These are phyloP conservation scores for Drosophila mayri DNA, from an alignment of 1,140 invertebrate species.

Conservation along the genomic window DNA sequence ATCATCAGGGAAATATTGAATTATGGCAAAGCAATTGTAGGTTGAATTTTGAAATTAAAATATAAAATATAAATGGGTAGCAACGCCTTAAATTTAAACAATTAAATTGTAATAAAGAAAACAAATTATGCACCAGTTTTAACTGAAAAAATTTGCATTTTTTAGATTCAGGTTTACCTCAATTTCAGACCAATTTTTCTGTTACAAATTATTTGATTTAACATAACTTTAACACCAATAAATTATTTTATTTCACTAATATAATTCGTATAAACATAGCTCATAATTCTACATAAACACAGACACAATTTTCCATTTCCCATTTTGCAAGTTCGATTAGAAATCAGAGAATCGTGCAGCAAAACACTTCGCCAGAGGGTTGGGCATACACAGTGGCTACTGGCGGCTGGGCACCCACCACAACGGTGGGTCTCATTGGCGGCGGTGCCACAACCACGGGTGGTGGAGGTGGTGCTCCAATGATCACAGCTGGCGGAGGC, in stretches of 20 bases:
- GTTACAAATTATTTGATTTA: not conserved
- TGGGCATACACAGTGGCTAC: slow-evolving; percentile 50
- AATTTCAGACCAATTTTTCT: not conserved
- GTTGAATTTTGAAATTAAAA: not conserved
- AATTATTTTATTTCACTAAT: slow-evolving; percentile 37
- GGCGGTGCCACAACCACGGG: slow-evolving; percentile 33
- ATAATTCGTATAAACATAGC: not conserved
- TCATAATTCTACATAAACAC: slow-evolving; percentile 15
- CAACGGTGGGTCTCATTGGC: slow-evolving; percentile 50
- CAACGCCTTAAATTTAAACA: no score
- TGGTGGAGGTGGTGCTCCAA: slow-evolving; percentile 46
- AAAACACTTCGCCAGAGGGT: slow-evolving; percentile 42
- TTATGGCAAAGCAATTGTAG: not conserved
- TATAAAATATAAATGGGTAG: not conserved
- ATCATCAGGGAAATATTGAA: not conserved
- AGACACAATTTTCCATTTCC: slow-evolving; percentile 1
- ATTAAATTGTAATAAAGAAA: no score
- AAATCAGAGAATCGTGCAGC: slow-evolving; percentile 53
- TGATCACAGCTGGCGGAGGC: slow-evolving; percentile 35
- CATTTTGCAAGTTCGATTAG: not conserved
- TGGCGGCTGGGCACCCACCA: slow-evolving; percentile 46
- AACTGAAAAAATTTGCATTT: not conserved
- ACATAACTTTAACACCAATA: slow-evolving; percentile 5
- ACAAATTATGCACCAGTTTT: not conserved
- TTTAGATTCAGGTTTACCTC: no score